Base-by-base conservation (phyloP, 1,140 invertebrate genomes). In the Drosophila azteca region DNA sequence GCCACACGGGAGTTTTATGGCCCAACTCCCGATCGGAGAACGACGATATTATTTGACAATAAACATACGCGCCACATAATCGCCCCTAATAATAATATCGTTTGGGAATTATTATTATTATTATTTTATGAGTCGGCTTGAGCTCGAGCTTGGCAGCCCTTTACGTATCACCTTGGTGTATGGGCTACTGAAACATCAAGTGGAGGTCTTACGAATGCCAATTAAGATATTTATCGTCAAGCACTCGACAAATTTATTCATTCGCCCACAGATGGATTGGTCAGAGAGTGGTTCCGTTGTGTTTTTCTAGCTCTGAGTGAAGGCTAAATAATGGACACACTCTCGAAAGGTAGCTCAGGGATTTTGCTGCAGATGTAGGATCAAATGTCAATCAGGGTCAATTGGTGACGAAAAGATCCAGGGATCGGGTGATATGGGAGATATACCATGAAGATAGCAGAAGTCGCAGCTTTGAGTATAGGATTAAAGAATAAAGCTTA, bases 41-140 rank as follows among this genome's bases (percentile, higher is more conserved):
- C 75, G 68, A 74, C 75, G 68, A 74, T 78, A 68, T 75, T 87
- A 66, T 79, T 78, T 87, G 70, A 82, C 82, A 88, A 87, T 81
- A 85, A 82, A 87, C 75, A 87, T 82, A 87, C 84, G 82, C 82
- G 83, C 83, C 82, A 87, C 82, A 87, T 85, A 87, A 88, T 82
- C 69, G 65, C 59, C 74, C 63, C 31, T 49, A n/a, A 69, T 81
- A 74, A 64, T 68, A 75, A 75, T 74, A 74, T 64, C 71, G 68
- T 54, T 29, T 11, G 26, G 60, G 31, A 24, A 50, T 53, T 72
- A 71, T 67, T 79, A 84, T 77, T 81, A 59, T 77, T 69, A 77
- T 73, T 77, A 74, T 52, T 74, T 74, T 59, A 75, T 45, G 57
- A 49, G 29, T 31, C 46, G 24, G 48, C 39, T 72, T 72, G 26